Evolutionary conservation across 2,797 vertebrate genomes (phyloP), one percentile per base, ranked within the genome.

Genomic region (Eospalax fontanierii): DNA sequence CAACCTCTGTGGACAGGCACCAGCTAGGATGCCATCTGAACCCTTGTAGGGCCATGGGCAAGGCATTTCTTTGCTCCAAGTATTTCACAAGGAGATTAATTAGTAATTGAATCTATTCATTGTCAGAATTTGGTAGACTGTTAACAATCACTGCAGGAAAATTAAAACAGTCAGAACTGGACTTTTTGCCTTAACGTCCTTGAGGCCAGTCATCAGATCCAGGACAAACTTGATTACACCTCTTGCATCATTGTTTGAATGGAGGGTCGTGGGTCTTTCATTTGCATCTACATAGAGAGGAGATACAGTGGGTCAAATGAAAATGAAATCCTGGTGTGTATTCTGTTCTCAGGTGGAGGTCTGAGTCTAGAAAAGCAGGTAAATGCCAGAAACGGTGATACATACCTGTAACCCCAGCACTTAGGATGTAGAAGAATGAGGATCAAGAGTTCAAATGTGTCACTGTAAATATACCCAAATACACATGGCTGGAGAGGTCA

Each of bases 81-180:
- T 73, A 75, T 78, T 59, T 78, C 87, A 40, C 59, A 70, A 94
- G 86, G 84, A 96, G 95, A 89, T 91, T 38, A 93, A 89, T 94
- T 40, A 86, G 73, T 89, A 85, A 94, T 66, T 92, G 79, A 91
- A 93, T 96, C n/a, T 88, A 57, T 21, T 74, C 74, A 86, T 68
- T 83, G 87, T 93, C 38, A 68, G 46, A 90, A 93, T 79, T 65
- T 18, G 81, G 78, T 80, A 94, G 85, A 80, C 87, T 65, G 38
- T 92, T 89, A 71, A 86, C 28, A 65, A 63, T 87, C 74, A 16
- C 65, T 33, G 24, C 50, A 79, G 43, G 86, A 94, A 10, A 86
- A 89, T 18, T 68, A 38, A 30, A 21, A 16, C 35, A 43, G 50
- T 85, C 59, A 86, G 90, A 94, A 80, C 22, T 86, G 57, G 70